Conservation (phyloP, 23 tunicate genomes). For the Corella eumyota region DNA sequence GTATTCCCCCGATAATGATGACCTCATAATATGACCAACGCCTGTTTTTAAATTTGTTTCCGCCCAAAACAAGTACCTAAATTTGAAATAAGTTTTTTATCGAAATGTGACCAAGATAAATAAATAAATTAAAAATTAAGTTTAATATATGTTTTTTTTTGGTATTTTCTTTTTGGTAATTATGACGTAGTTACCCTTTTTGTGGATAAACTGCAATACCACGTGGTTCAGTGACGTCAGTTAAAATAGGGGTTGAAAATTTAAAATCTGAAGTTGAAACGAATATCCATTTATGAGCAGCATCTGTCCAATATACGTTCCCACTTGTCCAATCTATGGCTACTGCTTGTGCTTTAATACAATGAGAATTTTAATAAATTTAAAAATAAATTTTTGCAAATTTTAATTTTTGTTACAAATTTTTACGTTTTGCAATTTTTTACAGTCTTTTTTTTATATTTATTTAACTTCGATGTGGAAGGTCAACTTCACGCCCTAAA, state of each 20-base stretch:
- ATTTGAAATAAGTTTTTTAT: not conserved
- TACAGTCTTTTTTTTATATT: too few species aligned
- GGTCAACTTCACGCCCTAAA: too few species aligned
- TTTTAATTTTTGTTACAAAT: too few species aligned
- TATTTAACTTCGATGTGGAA: too few species aligned
- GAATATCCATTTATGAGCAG: slow-evolving; percentile 23
- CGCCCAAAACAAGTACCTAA: not conserved
- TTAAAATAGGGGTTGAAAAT: slow-evolving; percentile 6
- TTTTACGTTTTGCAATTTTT: too few species aligned
- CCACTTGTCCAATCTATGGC: slow-evolving; percentile 69
- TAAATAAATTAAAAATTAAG: not conserved
- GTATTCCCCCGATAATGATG: slow-evolving; percentile 21
- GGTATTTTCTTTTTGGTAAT: too few species aligned
- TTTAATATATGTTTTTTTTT: too few species aligned
- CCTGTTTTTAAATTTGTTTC: too few species aligned
- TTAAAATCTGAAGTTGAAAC: slow-evolving; percentile 31
- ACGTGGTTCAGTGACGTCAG: slow-evolving; percentile 20
- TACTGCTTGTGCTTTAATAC: slow-evolving; percentile 25
- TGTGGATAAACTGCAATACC: slow-evolving; percentile 51
- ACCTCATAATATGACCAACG: slow-evolving; percentile 16
- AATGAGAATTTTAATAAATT: too few species aligned
- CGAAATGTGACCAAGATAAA: not conserved
- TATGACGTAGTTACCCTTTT: slow-evolving; percentile 81
- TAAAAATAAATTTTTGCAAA: too few species aligned
- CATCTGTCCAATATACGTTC: slow-evolving; percentile 67